Base-by-base conservation (phyloP, 1,140 invertebrate genomes). In the Drosophila pachea region DNA sequence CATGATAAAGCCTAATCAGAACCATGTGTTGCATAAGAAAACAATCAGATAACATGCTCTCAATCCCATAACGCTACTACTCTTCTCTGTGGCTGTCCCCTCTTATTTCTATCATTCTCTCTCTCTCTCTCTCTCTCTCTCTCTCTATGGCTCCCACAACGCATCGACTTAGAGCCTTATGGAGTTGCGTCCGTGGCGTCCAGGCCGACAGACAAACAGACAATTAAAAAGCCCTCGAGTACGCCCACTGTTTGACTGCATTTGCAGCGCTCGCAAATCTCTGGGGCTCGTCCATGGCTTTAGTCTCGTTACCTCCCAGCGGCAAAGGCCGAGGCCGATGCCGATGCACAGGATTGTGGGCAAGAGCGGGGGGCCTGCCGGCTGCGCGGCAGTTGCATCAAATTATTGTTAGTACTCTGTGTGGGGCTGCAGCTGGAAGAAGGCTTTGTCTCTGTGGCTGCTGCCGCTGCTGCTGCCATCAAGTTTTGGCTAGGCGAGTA, bases 211-310 rank as follows among this genome's bases (percentile, higher is more conserved):
- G 54, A 69, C 70, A 73, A 54, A 67, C 67, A 78, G 76, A 86
- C 79, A 83, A 83, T 83, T 83, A 83, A 83, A 83, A 84, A 76
- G 73, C 79, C 76, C 79, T 55, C 56, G 73, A 86, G 79, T 76
- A 70, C 59, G 63, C 63, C 73, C 66, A 70, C 68, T 71, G 66
- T 84, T 84, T 68, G 81, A 74, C 73, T 75, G 68, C 69, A 76
- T 64, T 83, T 70, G 61, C 73, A 62, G 62, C 59, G 45, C 75
- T 65, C 48, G 36, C 68, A 66, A 74, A 55, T 76, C 79, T 69
- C 73, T 58, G 47, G 76, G 63, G 81, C 43, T 38, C 66, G 60
- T 56, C 76, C 74, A 86, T 74, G 79, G 84, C 84, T 84, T 79
- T 60, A 86, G 79, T 68, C 66, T 60, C 55, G 56, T 56, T 55